These are phyloP conservation scores for Serilophus lunatus DNA, from an alignment of 2,113 vertebrate genomes.

Conservation along the genomic window DNA sequence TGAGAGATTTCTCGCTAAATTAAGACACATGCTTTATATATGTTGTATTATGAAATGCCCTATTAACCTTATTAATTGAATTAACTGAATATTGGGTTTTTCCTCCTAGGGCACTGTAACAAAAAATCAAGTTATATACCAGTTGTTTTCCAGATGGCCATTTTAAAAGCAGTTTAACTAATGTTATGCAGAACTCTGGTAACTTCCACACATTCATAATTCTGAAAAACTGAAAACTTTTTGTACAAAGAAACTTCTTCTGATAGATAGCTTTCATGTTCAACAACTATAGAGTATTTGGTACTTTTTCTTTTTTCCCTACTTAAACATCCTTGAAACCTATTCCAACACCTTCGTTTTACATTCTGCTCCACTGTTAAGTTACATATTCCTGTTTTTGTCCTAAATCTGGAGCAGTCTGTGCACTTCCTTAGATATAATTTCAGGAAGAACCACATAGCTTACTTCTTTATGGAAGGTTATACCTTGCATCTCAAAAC, in stretches of 20 bases:
- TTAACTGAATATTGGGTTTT: not conserved
- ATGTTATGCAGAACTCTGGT: not conserved
- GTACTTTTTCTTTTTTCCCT: not conserved
- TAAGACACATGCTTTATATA: not conserved
- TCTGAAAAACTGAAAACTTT: not conserved
- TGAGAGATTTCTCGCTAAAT: not conserved
- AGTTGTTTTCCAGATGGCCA: not conserved
- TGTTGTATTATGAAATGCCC: not conserved
- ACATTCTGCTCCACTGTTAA: not conserved
- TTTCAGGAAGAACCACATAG: not conserved
- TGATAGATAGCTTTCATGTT: not conserved
- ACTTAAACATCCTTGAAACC: not conserved
- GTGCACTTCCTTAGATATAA: rapidly evolving
- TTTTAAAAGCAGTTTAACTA: not conserved
- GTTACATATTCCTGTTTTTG: not conserved
- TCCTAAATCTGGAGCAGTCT: not conserved
- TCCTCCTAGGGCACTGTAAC: not conserved
- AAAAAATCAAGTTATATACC: not conserved
- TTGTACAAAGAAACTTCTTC: not conserved
- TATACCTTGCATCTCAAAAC: not conserved
- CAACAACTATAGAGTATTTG: not conserved
- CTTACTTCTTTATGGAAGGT: not conserved
- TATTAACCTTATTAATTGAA: not conserved
- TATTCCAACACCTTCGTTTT: not conserved
- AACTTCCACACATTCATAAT: not conserved